A percentile compares a stretch with the other conserved stretches of the same genome.
Evolutionary conservation across 2,113 vertebrate species (phyloP).

Genomic region (Orycteropus afer): DNA sequence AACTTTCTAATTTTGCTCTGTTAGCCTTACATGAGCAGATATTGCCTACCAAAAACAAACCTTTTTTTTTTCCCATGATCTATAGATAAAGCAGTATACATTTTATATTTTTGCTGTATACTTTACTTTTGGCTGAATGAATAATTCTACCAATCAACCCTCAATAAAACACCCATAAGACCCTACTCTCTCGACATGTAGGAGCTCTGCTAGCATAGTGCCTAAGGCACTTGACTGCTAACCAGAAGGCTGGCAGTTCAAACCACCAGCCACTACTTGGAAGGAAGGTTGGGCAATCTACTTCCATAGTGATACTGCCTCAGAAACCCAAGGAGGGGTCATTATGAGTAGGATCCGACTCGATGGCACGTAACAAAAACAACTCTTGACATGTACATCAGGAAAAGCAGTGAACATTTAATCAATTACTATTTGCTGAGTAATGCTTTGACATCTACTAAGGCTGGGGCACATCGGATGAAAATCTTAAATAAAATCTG

Average conservation of each 20-base stretch:
- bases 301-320: too few species aligned
- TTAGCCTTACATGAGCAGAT: background rate
- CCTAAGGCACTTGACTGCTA: too few species aligned
- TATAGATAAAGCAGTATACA: background rate
- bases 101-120: background rate
- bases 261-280: too few species aligned
- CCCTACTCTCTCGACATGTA: background rate
- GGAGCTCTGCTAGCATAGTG: too few species aligned
- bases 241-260: too few species aligned
- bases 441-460: conserved; percentile 70
- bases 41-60: background rate
- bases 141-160: background rate
- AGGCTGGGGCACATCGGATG: conserved; percentile 32
- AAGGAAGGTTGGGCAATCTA: too few species aligned
- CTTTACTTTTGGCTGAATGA: conserved; percentile 37
- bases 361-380: too few species aligned
- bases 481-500: conserved; percentile 68
- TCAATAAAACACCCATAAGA: conserved; percentile 13
- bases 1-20: background rate
- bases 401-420: conserved; percentile 37
- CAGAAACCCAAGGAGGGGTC: too few species aligned
- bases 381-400: background rate
- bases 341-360: too few species aligned
- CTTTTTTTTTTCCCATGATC: background rate
- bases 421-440: conserved; percentile 67